Evolutionary conservation across 2,797 vertebrate genomes (phyloP), one percentile per base, ranked within the genome.

Genomic region (Lindbergichthys nudifrons): DNA sequence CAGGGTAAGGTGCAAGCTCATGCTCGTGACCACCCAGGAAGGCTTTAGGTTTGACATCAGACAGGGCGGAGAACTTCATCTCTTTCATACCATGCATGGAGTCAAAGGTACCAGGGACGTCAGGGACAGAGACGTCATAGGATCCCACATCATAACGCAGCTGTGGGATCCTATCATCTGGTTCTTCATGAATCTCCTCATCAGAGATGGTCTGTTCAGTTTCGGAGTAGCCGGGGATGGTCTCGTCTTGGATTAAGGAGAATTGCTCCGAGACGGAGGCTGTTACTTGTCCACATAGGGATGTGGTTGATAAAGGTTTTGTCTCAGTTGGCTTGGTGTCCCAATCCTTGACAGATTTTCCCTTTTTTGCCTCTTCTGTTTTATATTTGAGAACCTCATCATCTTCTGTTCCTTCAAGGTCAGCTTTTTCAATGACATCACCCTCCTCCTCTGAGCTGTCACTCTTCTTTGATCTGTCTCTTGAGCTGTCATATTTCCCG

Each of bases 121-220:
- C 96, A 2, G 97, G 95, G 70, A 97, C 96, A 7, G 96, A 96
- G 80, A 97, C 89, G 60, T 97, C 96, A 70, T 96, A 96, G 1
- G 95, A 90, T 67, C 88, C 94, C 36, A 96, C 92, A 57, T 97
- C 96, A 10, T 97, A 97, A 67, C 94, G 95, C 66, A 98, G 92
- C 70, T 96, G 97, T 65, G 96, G 95, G 42, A 97, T 95, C 72
- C 96, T 94, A 59, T 99, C 98, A 74, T 99, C 98, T 0, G 96
- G 92, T 47, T 99, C 98, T 15, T 99, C 98, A 0, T 98, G 97
- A 79, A 99, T 98, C 90, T 99, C 98, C 83, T 99, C 98, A 65
- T 99, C 98, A 19, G 98, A 99, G 87, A 99, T 96, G 3, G 98
- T 99, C 92, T 99, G 98, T 75, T 99, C 98, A 0, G 98, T 99